phyloP scores from a whole-genome alignment of 2,113 vertebrate genomes.

The Nannobrachium achirus region DNA sequence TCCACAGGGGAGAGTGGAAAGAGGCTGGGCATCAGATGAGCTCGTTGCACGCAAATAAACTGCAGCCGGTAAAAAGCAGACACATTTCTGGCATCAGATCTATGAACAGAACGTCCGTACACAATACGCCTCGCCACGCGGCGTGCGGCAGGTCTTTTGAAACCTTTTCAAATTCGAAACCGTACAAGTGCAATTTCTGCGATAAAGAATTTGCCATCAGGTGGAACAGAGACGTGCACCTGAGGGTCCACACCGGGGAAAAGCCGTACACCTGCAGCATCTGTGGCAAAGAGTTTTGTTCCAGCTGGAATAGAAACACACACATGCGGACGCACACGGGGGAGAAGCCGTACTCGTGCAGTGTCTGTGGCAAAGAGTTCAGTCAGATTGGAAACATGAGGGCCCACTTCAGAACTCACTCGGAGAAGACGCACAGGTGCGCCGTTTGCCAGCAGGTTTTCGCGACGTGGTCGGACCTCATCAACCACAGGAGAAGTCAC shows the following conservation, averaged over 20 bases:
- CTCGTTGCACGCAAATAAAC: no score
- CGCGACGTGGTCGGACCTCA: background rate
- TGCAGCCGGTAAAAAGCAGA: no score
- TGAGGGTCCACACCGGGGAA: background rate
- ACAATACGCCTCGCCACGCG: no score
- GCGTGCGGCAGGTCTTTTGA: no score
- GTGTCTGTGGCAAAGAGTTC: background rate
- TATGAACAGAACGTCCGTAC: no score
- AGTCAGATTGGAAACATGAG: background rate
- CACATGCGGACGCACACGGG: background rate
- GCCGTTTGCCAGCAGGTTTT: background rate
- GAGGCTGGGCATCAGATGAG: no score
- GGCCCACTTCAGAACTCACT: background rate
- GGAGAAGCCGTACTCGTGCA: background rate
- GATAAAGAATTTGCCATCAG: background rate
- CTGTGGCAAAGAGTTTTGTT: background rate
- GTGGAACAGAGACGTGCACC: background rate
- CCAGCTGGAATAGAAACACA: background rate
- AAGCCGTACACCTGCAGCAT: background rate
- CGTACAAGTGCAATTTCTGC: background rate
- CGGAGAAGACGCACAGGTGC: background rate
- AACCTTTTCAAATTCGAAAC: background rate
- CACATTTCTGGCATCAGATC: no score
- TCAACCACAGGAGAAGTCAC: background rate
- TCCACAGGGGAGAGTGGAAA: no score